Conservation (phyloP, 2,888 invertebrate species). For the Philhelius pedissequus region DNA sequence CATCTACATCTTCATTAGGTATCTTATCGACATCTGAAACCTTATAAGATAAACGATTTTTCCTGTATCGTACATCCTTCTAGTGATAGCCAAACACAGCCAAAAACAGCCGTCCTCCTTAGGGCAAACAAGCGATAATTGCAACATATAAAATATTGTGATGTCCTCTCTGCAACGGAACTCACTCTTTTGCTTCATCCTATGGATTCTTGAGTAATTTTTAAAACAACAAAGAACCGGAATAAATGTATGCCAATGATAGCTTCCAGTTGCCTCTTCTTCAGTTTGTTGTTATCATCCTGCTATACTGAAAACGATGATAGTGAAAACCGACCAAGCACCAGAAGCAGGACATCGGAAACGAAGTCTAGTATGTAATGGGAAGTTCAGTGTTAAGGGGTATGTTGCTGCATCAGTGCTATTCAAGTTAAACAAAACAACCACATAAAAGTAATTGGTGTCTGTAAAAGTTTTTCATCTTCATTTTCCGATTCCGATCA, state of each 20-base stretch:
- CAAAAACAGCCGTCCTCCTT: conserved; percentile 8
- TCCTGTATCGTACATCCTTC: conserved; percentile 37
- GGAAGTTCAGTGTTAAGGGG: background rate
- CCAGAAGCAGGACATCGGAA: conserved; percentile 23
- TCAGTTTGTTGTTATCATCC: conserved; percentile 14
- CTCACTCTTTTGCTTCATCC: conserved; percentile 12
- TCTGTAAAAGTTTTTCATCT: conserved; percentile 64
- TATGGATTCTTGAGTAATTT: background rate
- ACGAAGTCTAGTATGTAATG: background rate
- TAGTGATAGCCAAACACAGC: conserved; percentile 8
- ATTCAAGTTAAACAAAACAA: conserved; percentile 20
- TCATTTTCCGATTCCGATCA: conserved; percentile 58
- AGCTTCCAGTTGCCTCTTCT: conserved; percentile 31
- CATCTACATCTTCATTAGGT: background rate
- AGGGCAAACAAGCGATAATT: conserved; percentile 59
- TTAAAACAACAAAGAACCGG: conserved; percentile 40
- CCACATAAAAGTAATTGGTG: conserved; percentile 35
- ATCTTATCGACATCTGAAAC: background rate
- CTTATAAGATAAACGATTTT: conserved; percentile 54
- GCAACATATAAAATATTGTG: conserved; percentile 61
- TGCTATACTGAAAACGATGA: background rate
- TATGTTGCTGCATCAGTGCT: background rate
- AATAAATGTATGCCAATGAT: conserved; percentile 32
- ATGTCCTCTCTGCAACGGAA: conserved; percentile 48
- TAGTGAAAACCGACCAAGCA: background rate